phyloP scores from a whole-genome alignment of 1,140 invertebrate species.

The Rhagoletis pomonella region DNA sequence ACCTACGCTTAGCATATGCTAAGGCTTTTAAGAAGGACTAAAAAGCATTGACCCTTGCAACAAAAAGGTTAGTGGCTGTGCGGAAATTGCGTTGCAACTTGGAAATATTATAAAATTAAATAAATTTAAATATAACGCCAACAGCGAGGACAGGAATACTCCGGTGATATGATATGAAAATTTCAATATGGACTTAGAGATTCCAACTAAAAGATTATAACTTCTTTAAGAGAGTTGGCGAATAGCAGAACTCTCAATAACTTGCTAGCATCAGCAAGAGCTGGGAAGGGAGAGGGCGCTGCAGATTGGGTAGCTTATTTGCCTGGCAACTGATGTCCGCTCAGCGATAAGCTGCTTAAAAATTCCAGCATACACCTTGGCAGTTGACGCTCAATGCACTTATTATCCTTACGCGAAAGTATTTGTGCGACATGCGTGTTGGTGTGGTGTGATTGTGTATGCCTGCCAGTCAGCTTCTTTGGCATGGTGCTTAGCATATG shows the following conservation, averaged over 20 bases:
- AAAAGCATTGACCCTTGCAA: slow-evolving; percentile 9
- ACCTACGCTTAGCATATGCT: slow-evolving; percentile 14
- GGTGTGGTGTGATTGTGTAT: background rate
- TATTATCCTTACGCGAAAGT: slow-evolving; percentile 5
- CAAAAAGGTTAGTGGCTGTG: too few relatives aligned
- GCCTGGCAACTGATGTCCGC: slow-evolving; percentile 51
- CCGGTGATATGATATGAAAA: slow-evolving; percentile 39
- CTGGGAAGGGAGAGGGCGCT: background rate
- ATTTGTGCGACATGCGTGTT: too few relatives aligned
- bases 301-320: slow-evolving; percentile 37
- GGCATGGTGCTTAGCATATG: slow-evolving; percentile 19
- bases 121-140: slow-evolving; percentile 28
- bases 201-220: slow-evolving; percentile 33
- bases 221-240: background rate
- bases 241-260: background rate
- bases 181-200: slow-evolving; percentile 51
- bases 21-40: too few relatives aligned
- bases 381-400: slow-evolving; percentile 42
- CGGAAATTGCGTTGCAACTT: slow-evolving; percentile 41
- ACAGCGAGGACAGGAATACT: slow-evolving; percentile 12
- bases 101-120: slow-evolving; percentile 32
- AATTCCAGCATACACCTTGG: slow-evolving; percentile 55
- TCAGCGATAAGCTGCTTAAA: slow-evolving; percentile 56
- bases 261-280: background rate
- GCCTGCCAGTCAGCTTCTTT: background rate